These are phyloP conservation scores for Scolopax mira DNA, from an alignment of 2,113 vertebrate species.

Conservation along the genomic window DNA sequence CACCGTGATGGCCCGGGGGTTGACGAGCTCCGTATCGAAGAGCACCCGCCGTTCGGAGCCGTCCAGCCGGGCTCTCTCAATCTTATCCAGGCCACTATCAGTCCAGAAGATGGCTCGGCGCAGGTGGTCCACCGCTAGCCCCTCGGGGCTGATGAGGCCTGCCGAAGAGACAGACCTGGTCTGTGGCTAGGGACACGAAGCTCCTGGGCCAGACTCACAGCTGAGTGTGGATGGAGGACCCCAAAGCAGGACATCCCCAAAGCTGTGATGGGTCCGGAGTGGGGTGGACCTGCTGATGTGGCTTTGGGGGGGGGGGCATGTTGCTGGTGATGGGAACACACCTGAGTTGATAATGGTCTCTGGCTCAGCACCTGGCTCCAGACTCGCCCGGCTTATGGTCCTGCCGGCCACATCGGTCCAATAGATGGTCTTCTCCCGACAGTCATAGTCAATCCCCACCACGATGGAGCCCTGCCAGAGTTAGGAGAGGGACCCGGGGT, in stretches of 20 bases:
- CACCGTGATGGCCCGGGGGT: conserved; percentile 92
- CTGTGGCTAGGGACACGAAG: fast-evolving
- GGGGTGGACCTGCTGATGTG: fast-evolving
- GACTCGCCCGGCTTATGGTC: conserved; percentile 84
- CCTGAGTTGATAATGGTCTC: conserved; percentile 87
- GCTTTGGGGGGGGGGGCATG: background rate
- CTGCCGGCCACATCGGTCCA: conserved; percentile 93
- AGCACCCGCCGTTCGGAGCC: conserved; percentile 83
- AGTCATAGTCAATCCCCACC: conserved; percentile 92
- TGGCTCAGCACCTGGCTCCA: conserved; percentile 85
- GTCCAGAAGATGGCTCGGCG: conserved; percentile 92
- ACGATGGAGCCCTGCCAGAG: conserved; percentile 90
- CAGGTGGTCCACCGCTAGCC: conserved; percentile 86
- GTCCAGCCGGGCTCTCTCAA: conserved; percentile 86
- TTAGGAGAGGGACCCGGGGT: background rate
- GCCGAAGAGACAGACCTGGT: background rate
- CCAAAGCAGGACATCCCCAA: background rate
- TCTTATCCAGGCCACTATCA: conserved; percentile 88
- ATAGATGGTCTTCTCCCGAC: conserved; percentile 87
- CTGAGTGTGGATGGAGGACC: fast-evolving
- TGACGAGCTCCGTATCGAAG: conserved; percentile 88
- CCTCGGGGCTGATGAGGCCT: conserved; percentile 94
- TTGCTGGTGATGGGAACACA: background rate
- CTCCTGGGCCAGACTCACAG: fast-evolving
- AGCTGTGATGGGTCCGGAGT: too few relatives aligned